Evolutionary conservation across 1,140 invertebrate genomes (phyloP).

Genomic region (Drosophila elegans): DNA sequence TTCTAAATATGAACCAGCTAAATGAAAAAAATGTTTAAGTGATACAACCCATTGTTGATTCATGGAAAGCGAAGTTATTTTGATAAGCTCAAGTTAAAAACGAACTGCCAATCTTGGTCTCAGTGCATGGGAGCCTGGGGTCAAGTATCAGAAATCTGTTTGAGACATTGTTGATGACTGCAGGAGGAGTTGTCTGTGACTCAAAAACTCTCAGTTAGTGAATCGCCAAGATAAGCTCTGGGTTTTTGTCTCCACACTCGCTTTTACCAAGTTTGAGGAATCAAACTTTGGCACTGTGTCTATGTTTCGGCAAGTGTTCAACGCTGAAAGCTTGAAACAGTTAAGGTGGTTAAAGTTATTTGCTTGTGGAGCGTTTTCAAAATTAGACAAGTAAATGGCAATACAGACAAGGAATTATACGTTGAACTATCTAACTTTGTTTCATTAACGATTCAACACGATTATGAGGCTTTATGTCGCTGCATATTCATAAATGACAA

Average conservation of each 20-base stretch:
- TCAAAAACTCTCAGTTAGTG: conserved; percentile 55
- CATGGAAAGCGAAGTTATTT: no score
- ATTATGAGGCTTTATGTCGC: background rate
- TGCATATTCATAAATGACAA: no score
- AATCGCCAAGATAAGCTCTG: conserved; percentile 58
- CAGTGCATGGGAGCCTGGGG: conserved; percentile 11
- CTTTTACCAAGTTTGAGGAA: conserved; percentile 47
- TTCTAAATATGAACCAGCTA: no score
- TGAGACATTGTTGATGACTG: conserved; percentile 65
- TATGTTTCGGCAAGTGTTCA: conserved; percentile 21
- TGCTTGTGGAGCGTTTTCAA: conserved; percentile 1
- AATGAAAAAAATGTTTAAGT: no score
- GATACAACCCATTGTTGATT: no score
- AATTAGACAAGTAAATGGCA: conserved; percentile 29
- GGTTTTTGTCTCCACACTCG: conserved; percentile 3
- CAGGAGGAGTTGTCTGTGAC: conserved; percentile 33
- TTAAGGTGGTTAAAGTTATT: conserved; percentile 10
- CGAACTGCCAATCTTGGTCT: background rate
- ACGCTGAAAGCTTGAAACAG: background rate
- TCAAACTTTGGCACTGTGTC: conserved; percentile 57
- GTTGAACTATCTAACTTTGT: background rate
- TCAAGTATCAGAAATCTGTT: conserved; percentile 64
- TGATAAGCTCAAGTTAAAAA: no score
- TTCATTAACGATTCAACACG: background rate
- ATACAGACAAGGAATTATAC: conserved; percentile 14